Evolutionary conservation across 2,888 invertebrate species (phyloP), one percentile per base, ranked within the genome.

Genomic region (Apeira syringaria): DNA sequence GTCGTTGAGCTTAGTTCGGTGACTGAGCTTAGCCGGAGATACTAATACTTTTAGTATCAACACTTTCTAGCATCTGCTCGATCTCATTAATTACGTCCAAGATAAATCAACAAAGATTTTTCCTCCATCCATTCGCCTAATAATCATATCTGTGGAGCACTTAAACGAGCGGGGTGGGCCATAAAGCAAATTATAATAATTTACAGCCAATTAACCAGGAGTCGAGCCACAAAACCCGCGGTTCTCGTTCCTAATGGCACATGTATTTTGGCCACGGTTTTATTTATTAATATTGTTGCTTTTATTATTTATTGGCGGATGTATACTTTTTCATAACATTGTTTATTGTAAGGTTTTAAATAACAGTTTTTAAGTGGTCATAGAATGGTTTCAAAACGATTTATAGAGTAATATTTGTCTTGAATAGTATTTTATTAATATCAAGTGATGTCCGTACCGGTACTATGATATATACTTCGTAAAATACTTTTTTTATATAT

Each of bases 131-230:
- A 66, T 53, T 49, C 56, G 46, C 61, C 59, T 63, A 61, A 72
- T 70, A 68, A 64, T 67, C 65, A 68, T 61, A 70, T 70, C 65
- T 67, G 59, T 59, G 61, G 58, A 50, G 55, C 58, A 60, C 56
- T 64, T 59, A 68, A 61, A 56, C 49, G 51, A 48, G 53, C 56
- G 55, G 69, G 75, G 73, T 75, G 66, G 65, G 72, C 67, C 71
- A 63, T 59, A 50, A 60, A 69, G 70, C 74, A 68, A 72, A 81
- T 81, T 80, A 80, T 76, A 53, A 72, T 81, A 81, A 82, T 80
- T 82, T 80, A 82, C 59, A 66, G 66, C 74, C 82, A 80, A 80
- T 80, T 82, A 81, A 68, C 56, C 48, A 54, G 49, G 61, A 56
- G 59, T 59, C 57, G 68, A 66, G 65, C 59, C 67, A 68, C 64